These are phyloP conservation scores for Drosophila rellima DNA, from an alignment of 2,888 invertebrate genomes.

Conservation along the genomic window DNA sequence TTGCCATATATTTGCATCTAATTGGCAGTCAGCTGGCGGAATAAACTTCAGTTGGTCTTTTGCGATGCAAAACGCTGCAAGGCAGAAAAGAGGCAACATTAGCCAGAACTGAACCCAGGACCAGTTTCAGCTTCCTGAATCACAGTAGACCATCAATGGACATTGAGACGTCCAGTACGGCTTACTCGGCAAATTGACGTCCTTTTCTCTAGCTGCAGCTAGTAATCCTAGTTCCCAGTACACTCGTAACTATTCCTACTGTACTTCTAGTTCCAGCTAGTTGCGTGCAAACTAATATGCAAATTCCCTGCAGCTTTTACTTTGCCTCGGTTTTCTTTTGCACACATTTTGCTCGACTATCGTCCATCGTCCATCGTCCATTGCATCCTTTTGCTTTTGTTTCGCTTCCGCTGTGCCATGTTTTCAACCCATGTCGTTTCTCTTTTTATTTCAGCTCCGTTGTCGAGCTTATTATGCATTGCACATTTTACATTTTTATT, in stretches of 20 bases:
- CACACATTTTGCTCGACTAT: slow-evolving; percentile 24
- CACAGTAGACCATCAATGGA: slow-evolving; percentile 55
- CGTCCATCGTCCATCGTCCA: slow-evolving; percentile 35
- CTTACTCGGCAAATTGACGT: slow-evolving; percentile 57
- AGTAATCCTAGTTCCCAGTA: background rate
- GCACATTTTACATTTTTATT: slow-evolving; percentile 79
- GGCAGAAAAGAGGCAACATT: slow-evolving; percentile 36
- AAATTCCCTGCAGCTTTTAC: slow-evolving; percentile 76
- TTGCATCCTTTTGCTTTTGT: slow-evolving; percentile 53
- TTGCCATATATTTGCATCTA: slow-evolving; percentile 77
- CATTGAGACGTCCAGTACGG: slow-evolving; percentile 54
- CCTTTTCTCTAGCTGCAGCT: slow-evolving; percentile 2
- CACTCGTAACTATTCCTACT: slow-evolving; percentile 4
- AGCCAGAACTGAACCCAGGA: slow-evolving; percentile 13
- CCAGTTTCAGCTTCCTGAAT: background rate
- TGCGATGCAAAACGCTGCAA: slow-evolving; percentile 44
- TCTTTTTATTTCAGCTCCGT: slow-evolving; percentile 43
- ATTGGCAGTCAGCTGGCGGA: slow-evolving; percentile 69
- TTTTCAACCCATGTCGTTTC: slow-evolving; percentile 57
- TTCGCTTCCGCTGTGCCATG: slow-evolving; percentile 73
- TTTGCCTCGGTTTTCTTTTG: slow-evolving; percentile 54
- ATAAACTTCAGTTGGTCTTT: slow-evolving; percentile 41
- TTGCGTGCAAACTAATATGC: slow-evolving; percentile 74
- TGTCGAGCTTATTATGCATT: slow-evolving; percentile 77
- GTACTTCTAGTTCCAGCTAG: slow-evolving; percentile 32